These are phyloP conservation scores for Eilema griseolum DNA, from an alignment of 2,888 invertebrate species.

Conservation along the genomic window DNA sequence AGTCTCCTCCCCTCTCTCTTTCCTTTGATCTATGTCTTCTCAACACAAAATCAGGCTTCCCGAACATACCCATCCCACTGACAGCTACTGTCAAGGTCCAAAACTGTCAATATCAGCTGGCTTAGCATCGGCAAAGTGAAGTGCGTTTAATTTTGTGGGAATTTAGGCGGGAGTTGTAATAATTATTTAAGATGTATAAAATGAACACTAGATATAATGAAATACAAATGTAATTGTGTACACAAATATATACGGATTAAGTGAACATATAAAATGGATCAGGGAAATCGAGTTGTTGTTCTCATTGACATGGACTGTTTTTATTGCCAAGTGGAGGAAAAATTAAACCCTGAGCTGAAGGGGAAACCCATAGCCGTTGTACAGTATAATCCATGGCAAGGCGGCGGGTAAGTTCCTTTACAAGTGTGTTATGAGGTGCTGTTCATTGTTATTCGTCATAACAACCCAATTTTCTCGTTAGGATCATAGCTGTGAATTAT, in stretches of 20 bases:
- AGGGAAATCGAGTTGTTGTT: slow-evolving; percentile 90
- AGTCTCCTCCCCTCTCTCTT: no score
- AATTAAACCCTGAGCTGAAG: slow-evolving; percentile 92
- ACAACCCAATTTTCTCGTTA: slow-evolving; percentile 62
- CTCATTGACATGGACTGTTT: slow-evolving; percentile 99
- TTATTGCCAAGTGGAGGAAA: slow-evolving; percentile 99
- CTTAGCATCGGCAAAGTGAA: background rate
- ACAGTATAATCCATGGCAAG: slow-evolving; percentile 97
- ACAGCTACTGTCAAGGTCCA: background rate
- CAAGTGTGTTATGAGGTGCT: background rate
- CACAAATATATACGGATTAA: slow-evolving; percentile 8
- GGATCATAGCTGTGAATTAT: slow-evolving; percentile 99
- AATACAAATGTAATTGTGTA: background rate
- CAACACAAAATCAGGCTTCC: background rate
- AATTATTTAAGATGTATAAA: background rate
- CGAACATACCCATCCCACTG: background rate
- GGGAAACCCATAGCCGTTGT: slow-evolving; percentile 98
- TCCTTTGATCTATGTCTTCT: no score
- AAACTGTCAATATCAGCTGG: background rate
- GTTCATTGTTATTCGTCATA: background rate
- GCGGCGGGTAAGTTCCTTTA: slow-evolving; percentile 92
- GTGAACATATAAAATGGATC: slow-evolving; percentile 68
- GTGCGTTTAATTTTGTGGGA: background rate
- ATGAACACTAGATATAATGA: background rate
- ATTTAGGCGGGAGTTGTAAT: slow-evolving; percentile 10